Base-by-base conservation (phyloP, 2,797 vertebrate genomes). In the Luscinia luscinia region DNA sequence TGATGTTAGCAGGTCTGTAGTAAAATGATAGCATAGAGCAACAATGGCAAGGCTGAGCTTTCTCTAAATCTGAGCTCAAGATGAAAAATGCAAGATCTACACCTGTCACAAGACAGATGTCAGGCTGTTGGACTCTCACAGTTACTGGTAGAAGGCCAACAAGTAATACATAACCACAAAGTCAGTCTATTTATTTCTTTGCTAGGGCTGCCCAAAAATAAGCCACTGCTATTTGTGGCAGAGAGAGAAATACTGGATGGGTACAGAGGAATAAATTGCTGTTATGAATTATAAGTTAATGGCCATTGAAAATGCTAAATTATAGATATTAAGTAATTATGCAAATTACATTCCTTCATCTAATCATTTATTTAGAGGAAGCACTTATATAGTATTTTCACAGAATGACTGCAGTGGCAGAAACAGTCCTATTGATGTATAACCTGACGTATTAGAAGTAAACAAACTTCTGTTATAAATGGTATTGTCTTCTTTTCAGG, bases 251-350 rank as follows among this genome's bases (percentile, higher is more conserved):
- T 81, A 75, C 23, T 66, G 51, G 38, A 67, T 82, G 77, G 73
- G 22, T 79, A 84, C 7, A 62, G 76, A 83, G 32, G 27, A 92
- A 89, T 91, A 89, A 92, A 94, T 77, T 84, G 30, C 30, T 78
- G 27, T 34, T 85, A 66, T 85, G 90, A 94, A 81, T 81, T 45
- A 92, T 28, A 40, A 94, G 48, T 49, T 80, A 91, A 85, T 59
- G 79, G 38, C 20, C 64, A 51, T 90, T 88, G 76, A 93, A 91
- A 81, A 92, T 26, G 19, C 48, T 94, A 81, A 87, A 95, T 92
- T 91, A 88, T 28, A 88, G 55, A 78, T 91, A 91, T 73, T 61
- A 93, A 91, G 58, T 92, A 78, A 91, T 83, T 93, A 95, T 89
- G 84, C 40, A 96, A 95, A 94, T 94, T 55, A 45, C 59, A 76